phyloP scores from a whole-genome alignment of 2,888 invertebrate species.

The Drosophila neonasuta region DNA sequence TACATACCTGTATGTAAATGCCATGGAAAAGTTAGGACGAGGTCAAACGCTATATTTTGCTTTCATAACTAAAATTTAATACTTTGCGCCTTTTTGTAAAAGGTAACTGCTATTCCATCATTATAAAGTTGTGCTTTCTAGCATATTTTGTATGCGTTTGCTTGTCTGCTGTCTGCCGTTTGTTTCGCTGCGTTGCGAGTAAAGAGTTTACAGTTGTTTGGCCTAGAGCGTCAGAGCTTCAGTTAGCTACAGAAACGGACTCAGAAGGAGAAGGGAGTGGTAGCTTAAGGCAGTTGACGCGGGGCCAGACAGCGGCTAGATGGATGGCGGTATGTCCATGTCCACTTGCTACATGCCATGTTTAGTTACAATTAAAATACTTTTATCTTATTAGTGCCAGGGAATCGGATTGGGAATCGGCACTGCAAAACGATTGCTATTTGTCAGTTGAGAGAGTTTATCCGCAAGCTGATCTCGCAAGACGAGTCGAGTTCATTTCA shows the following conservation, averaged over 20 bases:
- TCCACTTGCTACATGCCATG: conserved; percentile 66
- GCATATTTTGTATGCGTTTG: conserved; percentile 12
- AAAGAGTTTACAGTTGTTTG: conserved; percentile 77
- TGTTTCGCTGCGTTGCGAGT: conserved; percentile 36
- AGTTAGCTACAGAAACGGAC: neutral
- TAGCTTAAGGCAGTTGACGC: neutral
- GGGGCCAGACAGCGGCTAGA: conserved; percentile 5
- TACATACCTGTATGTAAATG: too few relatives aligned
- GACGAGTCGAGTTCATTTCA: conserved; percentile 10
- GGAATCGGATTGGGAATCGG: conserved; percentile 39
- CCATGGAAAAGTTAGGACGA: too few relatives aligned
- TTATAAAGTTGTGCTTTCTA: neutral
- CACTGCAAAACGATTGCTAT: conserved; percentile 51
- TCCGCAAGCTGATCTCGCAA: conserved; percentile 29
- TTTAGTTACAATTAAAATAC: conserved; percentile 77
- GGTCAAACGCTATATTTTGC: too few relatives aligned
- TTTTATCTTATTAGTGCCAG: conserved; percentile 74
- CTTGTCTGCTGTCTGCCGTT: conserved; percentile 12
- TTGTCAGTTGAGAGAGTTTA: conserved; percentile 41
- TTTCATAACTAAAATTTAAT: neutral
- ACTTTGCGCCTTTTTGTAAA: neutral
- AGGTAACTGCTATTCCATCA: neutral
- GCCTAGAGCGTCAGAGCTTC: conserved; percentile 45
- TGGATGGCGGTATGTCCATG: conserved; percentile 44
- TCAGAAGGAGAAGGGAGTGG: conserved; percentile 4